Evolutionary conservation across 2,113 vertebrate genomes (phyloP).

Genomic region (Bubo scandiacus): DNA sequence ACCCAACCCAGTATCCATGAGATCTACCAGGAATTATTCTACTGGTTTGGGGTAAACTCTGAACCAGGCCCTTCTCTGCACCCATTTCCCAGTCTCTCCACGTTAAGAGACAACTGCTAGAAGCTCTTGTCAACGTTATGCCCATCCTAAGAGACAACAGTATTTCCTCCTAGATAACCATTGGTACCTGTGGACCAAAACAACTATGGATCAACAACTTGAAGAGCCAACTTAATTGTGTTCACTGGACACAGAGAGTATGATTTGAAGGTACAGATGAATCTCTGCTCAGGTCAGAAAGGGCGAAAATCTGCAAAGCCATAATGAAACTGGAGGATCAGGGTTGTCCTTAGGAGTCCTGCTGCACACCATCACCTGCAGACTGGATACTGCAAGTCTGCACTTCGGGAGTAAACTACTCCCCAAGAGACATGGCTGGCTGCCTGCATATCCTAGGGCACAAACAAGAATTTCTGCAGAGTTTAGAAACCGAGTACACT

Average conservation of each 20-base stretch:
- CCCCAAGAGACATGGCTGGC: fast-evolving
- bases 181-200: background rate
- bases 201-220: background rate
- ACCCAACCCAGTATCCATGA: background rate
- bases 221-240: background rate
- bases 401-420: background rate
- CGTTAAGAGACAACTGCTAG: background rate
- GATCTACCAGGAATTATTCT: background rate
- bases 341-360: background rate
- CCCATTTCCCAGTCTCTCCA: background rate
- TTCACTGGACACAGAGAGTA: background rate
- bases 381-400: background rate
- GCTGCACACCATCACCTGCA: background rate
- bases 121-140: background rate
- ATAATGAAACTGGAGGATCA: background rate
- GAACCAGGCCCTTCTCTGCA: background rate
- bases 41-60: background rate
- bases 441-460: background rate
- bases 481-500: background rate
- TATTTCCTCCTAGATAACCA: background rate
- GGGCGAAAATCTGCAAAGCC: background rate
- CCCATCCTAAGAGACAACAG: background rate
- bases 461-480: background rate
- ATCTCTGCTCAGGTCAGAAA: background rate
- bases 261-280: background rate